Evolutionary conservation across 2,888 invertebrate genomes (phyloP).

Genomic region (Acanthopleura granulata): DNA sequence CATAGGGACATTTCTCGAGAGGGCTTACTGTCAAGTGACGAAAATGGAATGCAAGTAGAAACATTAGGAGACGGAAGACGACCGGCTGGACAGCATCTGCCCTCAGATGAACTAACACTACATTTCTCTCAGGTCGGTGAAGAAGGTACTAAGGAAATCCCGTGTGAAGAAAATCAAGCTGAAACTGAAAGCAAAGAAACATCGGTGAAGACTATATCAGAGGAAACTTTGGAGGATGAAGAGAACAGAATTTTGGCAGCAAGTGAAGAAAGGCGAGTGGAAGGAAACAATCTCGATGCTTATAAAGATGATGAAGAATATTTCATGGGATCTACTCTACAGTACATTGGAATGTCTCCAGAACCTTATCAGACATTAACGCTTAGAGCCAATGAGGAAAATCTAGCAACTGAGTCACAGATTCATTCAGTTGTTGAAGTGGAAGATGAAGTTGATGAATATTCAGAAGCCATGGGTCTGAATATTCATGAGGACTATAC

Average conservation of each 20-base stretch:
- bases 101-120: too few species aligned
- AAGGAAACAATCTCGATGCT: not conserved
- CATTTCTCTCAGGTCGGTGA: too few species aligned
- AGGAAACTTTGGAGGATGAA: too few species aligned
- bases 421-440: not conserved
- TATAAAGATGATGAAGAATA: not conserved
- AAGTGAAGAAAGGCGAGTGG: not conserved
- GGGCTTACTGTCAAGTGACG: too few species aligned
- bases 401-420: not conserved
- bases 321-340: not conserved
- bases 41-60: too few species aligned
- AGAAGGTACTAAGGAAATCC: too few species aligned
- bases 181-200: too few species aligned
- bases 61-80: too few species aligned
- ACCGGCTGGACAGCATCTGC: too few species aligned
- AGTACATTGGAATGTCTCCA: conserved; percentile 1
- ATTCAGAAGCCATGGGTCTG: not conserved
- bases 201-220: too few species aligned
- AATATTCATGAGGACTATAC: not conserved
- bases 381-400: not conserved
- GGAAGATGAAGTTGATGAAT: not conserved
- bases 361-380: not conserved
- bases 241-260: not conserved
- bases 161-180: too few species aligned
- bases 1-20: too few species aligned